Conservation (phyloP, 1,140 invertebrate species). For the Agrilus planipennis region DNA sequence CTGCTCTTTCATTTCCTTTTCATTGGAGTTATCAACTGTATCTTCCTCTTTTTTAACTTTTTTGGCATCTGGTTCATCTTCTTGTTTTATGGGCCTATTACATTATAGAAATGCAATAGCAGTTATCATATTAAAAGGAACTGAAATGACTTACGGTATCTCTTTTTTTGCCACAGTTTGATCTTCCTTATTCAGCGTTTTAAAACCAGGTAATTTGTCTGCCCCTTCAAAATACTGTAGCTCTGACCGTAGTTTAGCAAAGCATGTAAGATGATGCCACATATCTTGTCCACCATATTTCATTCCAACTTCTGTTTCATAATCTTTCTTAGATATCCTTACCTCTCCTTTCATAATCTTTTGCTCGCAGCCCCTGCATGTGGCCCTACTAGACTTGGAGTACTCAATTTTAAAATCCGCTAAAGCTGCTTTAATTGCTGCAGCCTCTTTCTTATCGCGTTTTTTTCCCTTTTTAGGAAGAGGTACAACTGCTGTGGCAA, state of each 20-base stretch:
- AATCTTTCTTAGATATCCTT: constrained; percentile 78
- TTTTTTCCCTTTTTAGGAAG: constrained; percentile 31
- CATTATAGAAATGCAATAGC: background rate
- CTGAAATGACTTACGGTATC: constrained; percentile 45
- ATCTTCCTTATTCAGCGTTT: constrained; percentile 61
- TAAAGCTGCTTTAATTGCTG: constrained; percentile 28
- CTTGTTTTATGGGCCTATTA: constrained; percentile 41
- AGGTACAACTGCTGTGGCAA: background rate
- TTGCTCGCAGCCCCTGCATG: constrained; percentile 73
- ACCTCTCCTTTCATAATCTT: constrained; percentile 73
- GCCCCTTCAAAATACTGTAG: constrained; percentile 64
- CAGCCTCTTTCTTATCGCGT: constrained; percentile 19
- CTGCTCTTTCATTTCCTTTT: constrained; percentile 57
- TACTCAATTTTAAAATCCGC: constrained; percentile 77
- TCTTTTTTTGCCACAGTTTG: constrained; percentile 52
- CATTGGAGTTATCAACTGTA: constrained; percentile 33
- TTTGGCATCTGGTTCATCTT: constrained; percentile 43
- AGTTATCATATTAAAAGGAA: background rate
- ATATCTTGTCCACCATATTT: constrained; percentile 68
- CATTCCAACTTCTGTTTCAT: constrained; percentile 63
- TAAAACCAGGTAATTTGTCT: constrained; percentile 61
- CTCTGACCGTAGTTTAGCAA: constrained; percentile 63
- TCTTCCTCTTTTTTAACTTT: constrained; percentile 60
- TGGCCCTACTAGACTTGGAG: constrained; percentile 72
- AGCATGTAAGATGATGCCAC: constrained; percentile 93